Percentiles rank a stretch among this genome's conserved stretches.
Evolutionary conservation across 2,797 vertebrate genomes (phyloP).

Genomic region (Siniperca undulata): DNA sequence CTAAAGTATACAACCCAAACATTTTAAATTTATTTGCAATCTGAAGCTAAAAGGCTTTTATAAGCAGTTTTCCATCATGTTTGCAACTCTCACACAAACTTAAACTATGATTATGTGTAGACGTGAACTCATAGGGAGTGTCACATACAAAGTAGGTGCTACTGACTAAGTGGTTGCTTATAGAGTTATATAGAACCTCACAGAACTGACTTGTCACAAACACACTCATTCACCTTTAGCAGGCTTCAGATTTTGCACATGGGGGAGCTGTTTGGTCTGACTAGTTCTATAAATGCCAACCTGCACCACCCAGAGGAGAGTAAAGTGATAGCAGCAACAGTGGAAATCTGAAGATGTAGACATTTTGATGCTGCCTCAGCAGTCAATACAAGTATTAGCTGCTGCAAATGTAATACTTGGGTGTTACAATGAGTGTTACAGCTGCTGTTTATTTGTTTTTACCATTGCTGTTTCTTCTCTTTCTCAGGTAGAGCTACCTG

Average conservation of each 20-base stretch:
- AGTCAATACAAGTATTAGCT: not conserved
- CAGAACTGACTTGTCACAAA: not conserved
- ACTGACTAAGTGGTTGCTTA: not conserved
- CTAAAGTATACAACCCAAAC: not conserved
- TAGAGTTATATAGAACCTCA: not conserved
- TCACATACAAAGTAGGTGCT: not conserved
- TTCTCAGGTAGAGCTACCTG: not conserved
- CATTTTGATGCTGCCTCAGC: not conserved
- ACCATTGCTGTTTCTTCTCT: not conserved
- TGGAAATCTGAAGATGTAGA: not conserved
- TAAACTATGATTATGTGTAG: not conserved
- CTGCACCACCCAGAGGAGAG: not conserved
- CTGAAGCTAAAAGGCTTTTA: not conserved
- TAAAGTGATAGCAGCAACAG: not conserved
- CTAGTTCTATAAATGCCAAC: not conserved
- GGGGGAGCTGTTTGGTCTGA: not conserved
- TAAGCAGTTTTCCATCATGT: not conserved
- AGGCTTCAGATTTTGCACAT: slow-evolving; percentile 2
- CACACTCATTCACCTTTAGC: not conserved
- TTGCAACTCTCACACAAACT: not conserved
- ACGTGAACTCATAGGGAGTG: not conserved
- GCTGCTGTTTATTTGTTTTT: not conserved
- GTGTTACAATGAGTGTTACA: too few relatives aligned
- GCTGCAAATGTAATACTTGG: not conserved
- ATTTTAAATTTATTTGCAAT: not conserved